Conservation (phyloP, 2,888 invertebrate genomes). For the Mayetiola destructor region DNA sequence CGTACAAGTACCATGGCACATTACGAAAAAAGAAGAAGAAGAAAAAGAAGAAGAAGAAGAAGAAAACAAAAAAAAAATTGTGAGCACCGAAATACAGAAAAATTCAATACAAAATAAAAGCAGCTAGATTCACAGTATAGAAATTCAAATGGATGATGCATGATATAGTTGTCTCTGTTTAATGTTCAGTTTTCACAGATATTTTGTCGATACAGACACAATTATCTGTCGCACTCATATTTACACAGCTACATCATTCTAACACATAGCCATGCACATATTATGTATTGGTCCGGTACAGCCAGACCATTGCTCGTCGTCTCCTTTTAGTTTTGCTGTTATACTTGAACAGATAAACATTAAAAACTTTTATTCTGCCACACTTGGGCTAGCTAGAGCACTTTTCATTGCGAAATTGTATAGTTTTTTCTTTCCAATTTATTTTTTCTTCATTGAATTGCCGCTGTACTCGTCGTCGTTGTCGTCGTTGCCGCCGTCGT, state of each 20-base stretch:
- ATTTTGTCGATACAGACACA: background rate
- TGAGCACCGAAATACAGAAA: background rate
- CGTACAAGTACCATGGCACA: too few relatives aligned
- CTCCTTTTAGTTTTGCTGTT: conserved; percentile 13
- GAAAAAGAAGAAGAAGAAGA: background rate
- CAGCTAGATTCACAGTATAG: too few relatives aligned
- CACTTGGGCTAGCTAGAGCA: background rate
- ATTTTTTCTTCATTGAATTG: background rate
- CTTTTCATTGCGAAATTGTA: background rate
- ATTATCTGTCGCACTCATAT: background rate
- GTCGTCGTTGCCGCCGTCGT: too few relatives aligned
- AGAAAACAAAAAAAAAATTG: background rate
- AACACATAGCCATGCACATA: conserved; percentile 6
- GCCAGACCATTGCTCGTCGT: conserved; percentile 5
- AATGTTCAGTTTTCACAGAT: background rate
- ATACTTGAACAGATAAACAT: conserved; percentile 13
- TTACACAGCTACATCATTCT: background rate
- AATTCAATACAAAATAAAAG: background rate
- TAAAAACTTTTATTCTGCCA: conserved; percentile 11
- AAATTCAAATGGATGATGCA: too few relatives aligned
- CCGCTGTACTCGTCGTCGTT: too few relatives aligned
- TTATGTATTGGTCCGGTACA: conserved; percentile 10
- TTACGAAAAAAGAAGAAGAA: too few relatives aligned
- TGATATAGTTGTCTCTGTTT: background rate
- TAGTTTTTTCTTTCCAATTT: background rate